Evolutionary conservation across 2,888 invertebrate species (phyloP), one percentile per base, ranked within the genome.

Genomic region (Aquatica leii): DNA sequence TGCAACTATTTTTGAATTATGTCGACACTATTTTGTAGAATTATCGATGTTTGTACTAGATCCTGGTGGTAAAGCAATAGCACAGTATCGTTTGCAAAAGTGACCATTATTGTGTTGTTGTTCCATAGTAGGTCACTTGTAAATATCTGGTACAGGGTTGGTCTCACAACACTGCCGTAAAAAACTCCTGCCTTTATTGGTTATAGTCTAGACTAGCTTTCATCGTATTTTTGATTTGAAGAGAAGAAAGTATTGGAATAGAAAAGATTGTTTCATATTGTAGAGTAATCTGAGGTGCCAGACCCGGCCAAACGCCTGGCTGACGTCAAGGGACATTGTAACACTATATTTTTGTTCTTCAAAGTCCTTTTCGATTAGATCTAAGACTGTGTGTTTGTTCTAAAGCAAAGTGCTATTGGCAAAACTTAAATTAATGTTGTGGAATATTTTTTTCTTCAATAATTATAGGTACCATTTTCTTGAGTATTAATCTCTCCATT

Each of bases 401-500:
- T 50, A 17, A 11, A 21, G 50, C 21, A n/a, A 4, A 50, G 18
- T 50, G 50, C 20, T 50, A 8, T 18, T 24, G 12, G 9, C 24
- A 2, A 20, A 14, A 21, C 21, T 21, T 21, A 24, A 50, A 50
- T 50, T 24, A 2, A 24, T 50, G 50, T 24, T 31, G 48, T 48
- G 21, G 50, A 18, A 50, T 24, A 21, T 6, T 21, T 50, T 21
- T 21, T 14, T 50, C 11, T 50, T 50, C 14, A 6, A 21, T 21
- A 6, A 50, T 50, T 21, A 50, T 50, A 14, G 50, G 4, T 24
- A n/a, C 24, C 24, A 50, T 18, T 50, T 21, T 20, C 9, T 48
- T 48, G 9, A 50, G 24, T 20, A 18, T 50, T 21, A 50, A 50
- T 24, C 21, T 50, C 12, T 50, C 24, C n/a, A 50, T 20, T 50